Base-by-base conservation (phyloP, 1,140 invertebrate species). In the Lordiphosa stackelbergi region DNA sequence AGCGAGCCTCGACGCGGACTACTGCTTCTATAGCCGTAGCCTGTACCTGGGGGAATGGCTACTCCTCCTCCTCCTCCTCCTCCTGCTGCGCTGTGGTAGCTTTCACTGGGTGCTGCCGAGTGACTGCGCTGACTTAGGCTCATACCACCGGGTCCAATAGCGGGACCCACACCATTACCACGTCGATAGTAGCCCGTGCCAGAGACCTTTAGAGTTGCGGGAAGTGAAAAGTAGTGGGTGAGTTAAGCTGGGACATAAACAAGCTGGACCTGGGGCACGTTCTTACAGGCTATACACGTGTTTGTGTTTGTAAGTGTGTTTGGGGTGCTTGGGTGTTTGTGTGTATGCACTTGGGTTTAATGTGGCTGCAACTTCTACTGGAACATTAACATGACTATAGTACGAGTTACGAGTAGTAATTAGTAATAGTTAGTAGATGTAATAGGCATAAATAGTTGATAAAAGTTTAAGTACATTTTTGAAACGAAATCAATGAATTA, bases 101-200 rank as follows among this genome's bases (percentile, higher is more conserved):
- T 73, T 47, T 89, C 88, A 40, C 86, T 86, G 38, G 88, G 88
- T 37, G 88, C 88, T 19, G 88, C 88, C 37, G 88, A 89, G 53
- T 89, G 88, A 63, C 88, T 88, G 31, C 88, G 78, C 60, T 89
- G 88, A 61, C 86, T 87, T 7, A 89, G 66, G 69, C 87, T 85
- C 84, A 86, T 86, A 57, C 88, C 69, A 89, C 90, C 79, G 87
- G 92, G 91, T 90, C 91, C 72, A 47, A 86, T 78, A 48, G 69
- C 51, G 11, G 68, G 57, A 31, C 71, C 68, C 43, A 73, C 66
- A 88, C 90, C 81, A 90, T 92, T 91, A 48, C 68, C 77, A 24
- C 85, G 86, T 57, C 79, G 62, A 66, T 87, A 87, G 36, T 75
- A 83, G 41, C 73, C 73, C 19, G 78, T 73, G 38, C 79, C 78